Conservation (phyloP, 2,113 vertebrate genomes). For the Sapayoa aenigma region DNA sequence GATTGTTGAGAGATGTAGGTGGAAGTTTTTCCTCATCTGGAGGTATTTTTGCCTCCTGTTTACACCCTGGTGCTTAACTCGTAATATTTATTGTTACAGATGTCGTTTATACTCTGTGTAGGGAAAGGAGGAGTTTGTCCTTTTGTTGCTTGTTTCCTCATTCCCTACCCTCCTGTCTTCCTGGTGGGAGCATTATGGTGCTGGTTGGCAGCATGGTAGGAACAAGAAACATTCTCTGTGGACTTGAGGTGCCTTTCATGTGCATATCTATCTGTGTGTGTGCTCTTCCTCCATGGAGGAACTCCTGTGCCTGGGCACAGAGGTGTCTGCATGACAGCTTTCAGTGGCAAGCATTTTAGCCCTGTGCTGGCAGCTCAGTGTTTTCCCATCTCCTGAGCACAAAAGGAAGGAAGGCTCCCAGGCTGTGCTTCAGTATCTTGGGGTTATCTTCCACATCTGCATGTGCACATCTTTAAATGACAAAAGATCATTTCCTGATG, state of each 20-base stretch:
- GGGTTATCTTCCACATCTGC: neutral
- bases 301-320: neutral
- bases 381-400: neutral
- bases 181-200: neutral
- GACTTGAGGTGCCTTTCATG: neutral
- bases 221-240: neutral
- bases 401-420: neutral
- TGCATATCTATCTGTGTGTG: neutral
- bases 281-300: neutral
- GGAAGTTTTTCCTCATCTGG: neutral
- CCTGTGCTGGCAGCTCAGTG: neutral
- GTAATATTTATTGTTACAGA: neutral
- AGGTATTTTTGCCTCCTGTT: neutral
- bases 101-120: neutral
- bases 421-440: accelerated
- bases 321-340: neutral
- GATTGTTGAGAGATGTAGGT: neutral
- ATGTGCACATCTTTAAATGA: neutral
- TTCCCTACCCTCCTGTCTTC: neutral
- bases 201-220: neutral
- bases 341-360: neutral
- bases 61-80: neutral
- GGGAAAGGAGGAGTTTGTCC: neutral
- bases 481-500: neutral
- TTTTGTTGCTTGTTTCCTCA: neutral